phyloP scores from a whole-genome alignment of 2,113 vertebrate genomes.

The Boleophthalmus pectinirostris region DNA sequence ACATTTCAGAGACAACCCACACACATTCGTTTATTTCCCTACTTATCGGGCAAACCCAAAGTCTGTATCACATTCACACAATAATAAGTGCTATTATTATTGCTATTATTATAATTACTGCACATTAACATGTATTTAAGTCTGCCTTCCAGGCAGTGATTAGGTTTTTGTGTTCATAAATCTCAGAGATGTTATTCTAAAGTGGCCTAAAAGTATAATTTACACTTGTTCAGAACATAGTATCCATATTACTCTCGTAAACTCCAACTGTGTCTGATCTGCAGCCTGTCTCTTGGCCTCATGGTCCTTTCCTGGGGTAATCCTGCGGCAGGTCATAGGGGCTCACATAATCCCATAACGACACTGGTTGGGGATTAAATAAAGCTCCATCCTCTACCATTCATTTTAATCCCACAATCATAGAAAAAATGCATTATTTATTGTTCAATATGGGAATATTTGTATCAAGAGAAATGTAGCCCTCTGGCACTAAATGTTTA shows the following conservation, averaged over 20 bases:
- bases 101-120: no score
- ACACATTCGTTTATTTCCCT: not conserved
- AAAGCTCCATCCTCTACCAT: slow-evolving; percentile 7
- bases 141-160: not conserved
- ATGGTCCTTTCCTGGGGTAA: slow-evolving; percentile 5
- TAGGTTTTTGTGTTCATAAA: not conserved
- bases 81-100: not conserved
- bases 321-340: slow-evolving; percentile 3
- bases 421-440: not conserved
- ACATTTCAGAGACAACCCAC: not conserved
- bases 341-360: slow-evolving; percentile 6
- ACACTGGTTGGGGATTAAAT: slow-evolving; percentile 10
- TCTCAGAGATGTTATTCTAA: not conserved
- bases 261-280: not conserved
- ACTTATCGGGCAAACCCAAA: not conserved
- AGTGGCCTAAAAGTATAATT: not conserved
- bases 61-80: not conserved
- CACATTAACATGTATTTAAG: no score
- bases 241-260: not conserved
- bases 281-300: not conserved
- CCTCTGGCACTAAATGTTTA: not conserved
- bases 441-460: not conserved
- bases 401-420: slow-evolving; percentile 11
- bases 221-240: not conserved
- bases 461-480: not conserved